A percentile compares a stretch with the other conserved stretches of the same genome.
phyloP scores from a whole-genome alignment of 2,888 invertebrate genomes.

The Ischnus inquisitorius region DNA sequence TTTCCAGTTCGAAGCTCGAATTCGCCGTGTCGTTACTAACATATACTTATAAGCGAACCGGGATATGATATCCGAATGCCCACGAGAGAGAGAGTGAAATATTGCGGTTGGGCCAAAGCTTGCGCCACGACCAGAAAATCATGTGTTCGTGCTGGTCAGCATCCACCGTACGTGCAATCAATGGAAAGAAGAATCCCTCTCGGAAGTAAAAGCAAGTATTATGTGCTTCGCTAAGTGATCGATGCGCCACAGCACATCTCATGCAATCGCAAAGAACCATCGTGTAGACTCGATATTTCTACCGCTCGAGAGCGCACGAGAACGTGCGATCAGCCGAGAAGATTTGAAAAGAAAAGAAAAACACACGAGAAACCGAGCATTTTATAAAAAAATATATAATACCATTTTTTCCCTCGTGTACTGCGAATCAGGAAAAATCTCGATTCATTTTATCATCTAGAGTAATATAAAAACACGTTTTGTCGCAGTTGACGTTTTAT shows the following conservation, averaged over 20 bases:
- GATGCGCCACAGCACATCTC: neutral
- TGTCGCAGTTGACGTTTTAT: no score
- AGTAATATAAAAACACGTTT: no score
- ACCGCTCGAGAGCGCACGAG: neutral
- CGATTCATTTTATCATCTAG: no score
- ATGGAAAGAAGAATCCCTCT: neutral
- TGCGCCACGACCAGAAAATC: neutral
- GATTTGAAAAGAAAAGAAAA: neutral
- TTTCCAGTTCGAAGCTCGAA: neutral
- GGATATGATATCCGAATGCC: neutral
- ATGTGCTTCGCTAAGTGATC: constrained; percentile 16
- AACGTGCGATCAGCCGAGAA: neutral
- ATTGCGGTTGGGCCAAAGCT: neutral
- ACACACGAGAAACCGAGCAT: no score
- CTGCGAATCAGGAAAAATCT: no score
- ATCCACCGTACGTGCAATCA: neutral
- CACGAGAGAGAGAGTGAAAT: constrained; percentile 1
- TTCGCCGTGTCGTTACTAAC: neutral
- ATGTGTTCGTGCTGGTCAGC: neutral
- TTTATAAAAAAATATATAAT: no score
- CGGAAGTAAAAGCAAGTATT: neutral
- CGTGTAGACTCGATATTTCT: neutral
- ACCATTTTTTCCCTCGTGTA: no score
- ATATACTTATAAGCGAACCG: neutral
- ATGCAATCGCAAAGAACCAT: neutral